These are phyloP conservation scores for Mirounga angustirostris DNA, from an alignment of 2,113 vertebrate genomes.

Conservation along the genomic window DNA sequence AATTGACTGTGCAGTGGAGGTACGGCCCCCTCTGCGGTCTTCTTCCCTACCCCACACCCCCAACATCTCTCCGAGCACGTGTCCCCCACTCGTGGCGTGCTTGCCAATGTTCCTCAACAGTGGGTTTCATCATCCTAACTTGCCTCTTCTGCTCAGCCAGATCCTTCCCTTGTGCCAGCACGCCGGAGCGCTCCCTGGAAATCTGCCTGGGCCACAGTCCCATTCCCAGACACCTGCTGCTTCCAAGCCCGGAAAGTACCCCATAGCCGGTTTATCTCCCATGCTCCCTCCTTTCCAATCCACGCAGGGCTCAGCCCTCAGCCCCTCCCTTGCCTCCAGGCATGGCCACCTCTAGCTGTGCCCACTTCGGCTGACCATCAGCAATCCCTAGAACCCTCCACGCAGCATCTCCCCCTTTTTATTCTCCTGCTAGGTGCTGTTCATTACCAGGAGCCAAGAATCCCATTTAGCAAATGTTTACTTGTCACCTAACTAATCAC, in stretches of 20 bases:
- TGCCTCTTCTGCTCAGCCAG: constrained; percentile 79
- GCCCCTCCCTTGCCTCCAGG: neutral
- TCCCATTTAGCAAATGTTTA: constrained; percentile 63
- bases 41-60: neutral
- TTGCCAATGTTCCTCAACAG: constrained; percentile 54
- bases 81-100: neutral
- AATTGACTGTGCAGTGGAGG: neutral
- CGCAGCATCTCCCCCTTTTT: neutral
- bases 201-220: constrained; percentile 78
- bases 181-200: constrained; percentile 81
- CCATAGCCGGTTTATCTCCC: constrained; percentile 61
- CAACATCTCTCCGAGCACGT: neutral
- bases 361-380: neutral
- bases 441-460: constrained; percentile 59
- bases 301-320: neutral
- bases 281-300: neutral
- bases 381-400: neutral
- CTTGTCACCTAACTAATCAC: constrained; percentile 60
- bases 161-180: constrained; percentile 77
- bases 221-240: constrained; percentile 83
- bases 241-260: constrained; percentile 73
- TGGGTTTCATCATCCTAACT: constrained; percentile 66
- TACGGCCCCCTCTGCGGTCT: neutral
- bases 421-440: neutral
- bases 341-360: neutral